Conservation (phyloP, 1,140 invertebrate species). For the Caenorhabditis briggsae region DNA sequence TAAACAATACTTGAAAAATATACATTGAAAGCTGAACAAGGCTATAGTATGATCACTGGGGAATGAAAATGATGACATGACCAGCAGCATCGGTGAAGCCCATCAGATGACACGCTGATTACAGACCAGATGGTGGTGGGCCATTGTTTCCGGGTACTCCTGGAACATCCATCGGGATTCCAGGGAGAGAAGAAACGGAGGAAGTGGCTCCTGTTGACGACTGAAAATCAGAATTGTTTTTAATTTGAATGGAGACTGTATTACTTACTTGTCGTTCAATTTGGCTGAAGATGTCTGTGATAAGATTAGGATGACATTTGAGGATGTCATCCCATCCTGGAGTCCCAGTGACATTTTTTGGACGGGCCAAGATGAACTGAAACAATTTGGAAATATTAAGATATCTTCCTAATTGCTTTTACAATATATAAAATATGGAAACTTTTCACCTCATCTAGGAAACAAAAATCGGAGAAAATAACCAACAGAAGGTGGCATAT, state of each 20-base stretch:
- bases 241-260: too few species aligned
- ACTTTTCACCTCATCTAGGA: too few species aligned
- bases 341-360: slow-evolving; percentile 58
- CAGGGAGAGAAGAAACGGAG: slow-evolving; percentile 24
- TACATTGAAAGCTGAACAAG: background rate
- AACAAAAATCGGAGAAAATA: too few species aligned
- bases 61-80: background rate
- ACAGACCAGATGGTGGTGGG: slow-evolving; percentile 23
- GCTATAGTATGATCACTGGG: slow-evolving; percentile 4
- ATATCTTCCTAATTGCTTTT: too few species aligned
- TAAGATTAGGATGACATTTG: slow-evolving; percentile 69
- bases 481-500: too few species aligned
- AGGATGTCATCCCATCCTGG: slow-evolving; percentile 71
- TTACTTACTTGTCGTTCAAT: slow-evolving; percentile 63
- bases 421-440: too few species aligned
- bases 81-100: too few species aligned
- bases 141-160: slow-evolving; percentile 1
- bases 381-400: background rate
- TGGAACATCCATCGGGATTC: slow-evolving; percentile 29
- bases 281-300: slow-evolving; percentile 72
- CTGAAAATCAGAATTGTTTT: background rate
- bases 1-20: background rate
- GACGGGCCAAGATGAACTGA: slow-evolving; percentile 59
- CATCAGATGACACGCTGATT: background rate
- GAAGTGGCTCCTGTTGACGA: slow-evolving; percentile 33